Percentiles rank a stretch among this genome's conserved stretches.
Conservation (phyloP, 2,888 invertebrate species). For the Merodon equestris region DNA sequence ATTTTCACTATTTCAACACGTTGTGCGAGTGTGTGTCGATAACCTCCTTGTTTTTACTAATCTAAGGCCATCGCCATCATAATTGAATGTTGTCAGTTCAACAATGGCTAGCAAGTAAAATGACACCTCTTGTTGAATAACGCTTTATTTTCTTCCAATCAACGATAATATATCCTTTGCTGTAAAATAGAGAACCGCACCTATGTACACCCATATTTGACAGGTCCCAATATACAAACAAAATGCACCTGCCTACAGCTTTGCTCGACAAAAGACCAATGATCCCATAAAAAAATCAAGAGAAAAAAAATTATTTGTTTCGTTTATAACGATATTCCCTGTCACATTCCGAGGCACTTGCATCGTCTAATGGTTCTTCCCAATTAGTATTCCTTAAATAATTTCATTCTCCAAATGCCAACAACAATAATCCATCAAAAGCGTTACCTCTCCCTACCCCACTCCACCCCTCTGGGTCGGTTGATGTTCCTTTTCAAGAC, state of each 20-base stretch:
- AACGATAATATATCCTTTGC: too few relatives aligned
- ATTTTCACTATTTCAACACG: too few relatives aligned
- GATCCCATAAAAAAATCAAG: conserved; percentile 49
- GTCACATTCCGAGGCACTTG: conserved; percentile 39
- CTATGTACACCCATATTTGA: too few relatives aligned
- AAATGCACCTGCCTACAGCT: conserved; percentile 9
- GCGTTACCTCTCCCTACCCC: conserved; percentile 16
- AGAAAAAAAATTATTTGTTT: not conserved
- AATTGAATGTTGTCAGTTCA: too few relatives aligned
- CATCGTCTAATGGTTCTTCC: conserved; percentile 38
- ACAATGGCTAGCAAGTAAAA: too few relatives aligned
- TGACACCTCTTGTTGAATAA: too few relatives aligned
- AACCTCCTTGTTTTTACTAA: too few relatives aligned
- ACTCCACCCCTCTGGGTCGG: conserved; percentile 33
- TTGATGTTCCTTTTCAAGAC: conserved; percentile 18
- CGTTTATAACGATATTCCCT: not conserved
- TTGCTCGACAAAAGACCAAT: conserved; percentile 45
- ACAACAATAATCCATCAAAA: conserved; percentile 62
- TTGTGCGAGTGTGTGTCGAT: too few relatives aligned
- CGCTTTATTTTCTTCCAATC: too few relatives aligned
- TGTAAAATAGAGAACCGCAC: too few relatives aligned
- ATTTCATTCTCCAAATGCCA: conserved; percentile 43
- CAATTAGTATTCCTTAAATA: conserved; percentile 66
- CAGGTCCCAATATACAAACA: too few relatives aligned
- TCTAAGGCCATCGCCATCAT: too few relatives aligned